Evolutionary conservation across 2,113 vertebrate species (phyloP).

Genomic region (Pterocles orientalis): DNA sequence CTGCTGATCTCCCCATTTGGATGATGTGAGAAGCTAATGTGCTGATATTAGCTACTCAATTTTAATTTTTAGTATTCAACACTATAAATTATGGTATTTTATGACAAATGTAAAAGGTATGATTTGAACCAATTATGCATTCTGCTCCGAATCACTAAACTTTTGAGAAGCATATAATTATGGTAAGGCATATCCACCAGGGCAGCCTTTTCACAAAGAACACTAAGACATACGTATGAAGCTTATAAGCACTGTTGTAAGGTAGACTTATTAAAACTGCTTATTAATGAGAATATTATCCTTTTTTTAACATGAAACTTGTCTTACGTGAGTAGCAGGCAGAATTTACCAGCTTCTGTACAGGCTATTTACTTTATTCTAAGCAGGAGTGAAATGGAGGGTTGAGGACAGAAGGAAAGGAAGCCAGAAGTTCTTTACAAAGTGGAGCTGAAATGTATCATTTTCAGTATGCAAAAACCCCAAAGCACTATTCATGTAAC

Average conservation of each 20-base stretch:
- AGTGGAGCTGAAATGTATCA: neutral
- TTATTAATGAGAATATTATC: constrained; percentile 2
- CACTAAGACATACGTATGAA: neutral
- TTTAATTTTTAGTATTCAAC: constrained; percentile 30
- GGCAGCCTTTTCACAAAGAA: neutral
- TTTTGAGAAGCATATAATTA: constrained; percentile 15
- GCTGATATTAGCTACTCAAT: neutral
- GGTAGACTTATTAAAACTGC: neutral
- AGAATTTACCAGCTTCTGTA: neutral
- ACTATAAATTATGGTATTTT: constrained; percentile 5
- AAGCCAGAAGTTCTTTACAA: neutral
- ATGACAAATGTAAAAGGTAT: neutral
- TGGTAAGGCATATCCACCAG: neutral
- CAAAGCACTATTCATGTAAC: neutral
- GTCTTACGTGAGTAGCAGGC: neutral
- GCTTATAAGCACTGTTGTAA: neutral
- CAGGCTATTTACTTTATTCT: neutral
- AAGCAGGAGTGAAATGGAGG: neutral
- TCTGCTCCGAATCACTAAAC: neutral
- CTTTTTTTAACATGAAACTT: neutral
- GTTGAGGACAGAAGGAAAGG: neutral
- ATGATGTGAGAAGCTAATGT: neutral
- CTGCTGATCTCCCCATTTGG: neutral
- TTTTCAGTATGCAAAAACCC: neutral
- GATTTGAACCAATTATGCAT: constrained; percentile 9